These are phyloP conservation scores for Apomyelois bistriatella DNA, from an alignment of 2,888 invertebrate species.

Conservation along the genomic window DNA sequence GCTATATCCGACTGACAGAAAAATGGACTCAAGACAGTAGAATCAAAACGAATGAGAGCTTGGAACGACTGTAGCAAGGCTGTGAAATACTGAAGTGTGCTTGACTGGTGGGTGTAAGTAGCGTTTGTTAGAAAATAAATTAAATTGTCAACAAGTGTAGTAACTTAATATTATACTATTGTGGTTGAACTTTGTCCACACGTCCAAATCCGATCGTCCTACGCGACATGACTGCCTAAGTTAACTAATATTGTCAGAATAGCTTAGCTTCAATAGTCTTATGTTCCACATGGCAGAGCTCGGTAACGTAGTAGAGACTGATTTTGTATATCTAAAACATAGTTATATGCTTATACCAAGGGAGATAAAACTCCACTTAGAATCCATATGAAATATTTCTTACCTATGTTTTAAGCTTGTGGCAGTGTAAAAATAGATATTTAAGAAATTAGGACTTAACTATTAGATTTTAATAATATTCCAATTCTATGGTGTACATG, in stretches of 20 bases:
- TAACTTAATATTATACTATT: constrained; percentile 25
- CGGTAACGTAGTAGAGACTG: constrained; percentile 77
- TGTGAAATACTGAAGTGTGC: constrained; percentile 68
- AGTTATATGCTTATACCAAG: constrained; percentile 69
- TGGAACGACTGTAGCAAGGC: constrained; percentile 73
- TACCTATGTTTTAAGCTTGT: constrained; percentile 33
- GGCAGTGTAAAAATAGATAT: constrained; percentile 41
- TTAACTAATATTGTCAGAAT: constrained; percentile 32
- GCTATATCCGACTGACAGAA: not conserved
- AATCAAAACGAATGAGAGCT: constrained; percentile 62
- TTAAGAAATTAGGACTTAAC: constrained; percentile 45
- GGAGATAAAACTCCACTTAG: constrained; percentile 49
- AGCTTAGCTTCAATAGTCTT: constrained; percentile 41
- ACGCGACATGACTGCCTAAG: constrained; percentile 46
- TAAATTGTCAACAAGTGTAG: constrained; percentile 32
- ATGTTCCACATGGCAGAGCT: constrained; percentile 50
- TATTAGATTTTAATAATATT: constrained; percentile 51
- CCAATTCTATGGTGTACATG: constrained; percentile 64
- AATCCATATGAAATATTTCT: constrained; percentile 38
- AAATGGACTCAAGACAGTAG: constrained; percentile 42
- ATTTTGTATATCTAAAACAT: constrained; percentile 67
- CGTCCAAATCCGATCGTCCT: constrained; percentile 66
- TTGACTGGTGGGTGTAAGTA: constrained; percentile 32
- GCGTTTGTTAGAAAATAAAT: constrained; percentile 35
- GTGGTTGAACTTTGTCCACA: constrained; percentile 46